phyloP scores from a whole-genome alignment of 2,797 vertebrate species.

The Poeciliopsis infans region DNA sequence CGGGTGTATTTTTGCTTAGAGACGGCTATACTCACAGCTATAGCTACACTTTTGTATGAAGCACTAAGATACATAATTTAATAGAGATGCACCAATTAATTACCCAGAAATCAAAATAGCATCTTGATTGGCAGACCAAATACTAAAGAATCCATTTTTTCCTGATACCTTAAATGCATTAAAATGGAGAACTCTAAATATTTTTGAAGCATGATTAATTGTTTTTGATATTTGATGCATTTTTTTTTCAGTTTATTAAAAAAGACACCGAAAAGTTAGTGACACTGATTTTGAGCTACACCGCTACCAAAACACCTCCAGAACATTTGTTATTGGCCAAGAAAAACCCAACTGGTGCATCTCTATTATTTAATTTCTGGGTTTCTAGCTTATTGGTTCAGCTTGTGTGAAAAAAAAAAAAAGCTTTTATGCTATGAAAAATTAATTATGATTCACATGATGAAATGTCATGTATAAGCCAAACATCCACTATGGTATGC shows the following conservation, averaged over 20 bases:
- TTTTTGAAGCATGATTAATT: not conserved
- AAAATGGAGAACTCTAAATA: not conserved
- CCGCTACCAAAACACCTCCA: not conserved
- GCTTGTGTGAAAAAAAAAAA: not conserved
- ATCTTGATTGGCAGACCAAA: not conserved
- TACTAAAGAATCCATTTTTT: not conserved
- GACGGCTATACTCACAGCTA: not conserved
- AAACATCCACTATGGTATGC: constrained; percentile 6
- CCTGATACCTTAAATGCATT: not conserved
- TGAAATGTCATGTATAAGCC: constrained; percentile 27
- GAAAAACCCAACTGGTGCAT: not conserved
- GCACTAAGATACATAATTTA: not conserved
- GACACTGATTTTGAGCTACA: not conserved
- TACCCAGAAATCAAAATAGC: not conserved
- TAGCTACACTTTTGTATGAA: not conserved
- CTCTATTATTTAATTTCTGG: not conserved
- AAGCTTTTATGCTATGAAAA: not conserved
- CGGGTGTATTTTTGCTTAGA: not conserved
- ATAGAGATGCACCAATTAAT: constrained; percentile 1
- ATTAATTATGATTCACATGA: constrained; percentile 8
- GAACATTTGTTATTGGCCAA: not conserved
- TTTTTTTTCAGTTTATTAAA: not conserved
- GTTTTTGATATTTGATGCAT: not conserved
- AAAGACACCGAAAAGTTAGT: not conserved
- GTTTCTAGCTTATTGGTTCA: constrained; percentile 27